Base-by-base conservation (phyloP, 2,888 invertebrate genomes). In the Tetropium fuscum region DNA sequence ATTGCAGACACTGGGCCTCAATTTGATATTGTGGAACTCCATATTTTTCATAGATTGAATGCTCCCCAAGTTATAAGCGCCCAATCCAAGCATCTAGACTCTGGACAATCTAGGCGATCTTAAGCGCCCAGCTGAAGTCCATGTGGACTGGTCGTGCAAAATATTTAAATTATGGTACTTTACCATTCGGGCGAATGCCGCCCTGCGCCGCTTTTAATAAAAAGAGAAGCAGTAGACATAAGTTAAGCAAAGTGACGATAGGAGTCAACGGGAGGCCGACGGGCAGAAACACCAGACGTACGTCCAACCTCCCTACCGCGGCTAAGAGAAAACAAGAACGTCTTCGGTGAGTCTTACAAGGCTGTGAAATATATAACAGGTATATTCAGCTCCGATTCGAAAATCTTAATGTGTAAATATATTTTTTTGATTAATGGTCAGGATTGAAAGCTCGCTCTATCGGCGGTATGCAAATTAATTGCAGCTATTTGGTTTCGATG, bases 231-330 rank as follows among this genome's bases (percentile, higher is more conserved):
- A 44, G 63, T 57, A 54, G 58, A 63, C 57, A 67, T 65, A 69
- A 67, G 48, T 65, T 66, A 57, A 58, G 63, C 34, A 51, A 63
- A 69, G 67, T 69, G 69, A 67, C 64, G 69, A 64, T 59, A 59
- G 57, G 40, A 59, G 61, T 62, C 60, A 60, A 56, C 60, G 57
- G 60, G 64, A 61, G 61, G 61, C 38, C 51, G 34, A 18, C 15
- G 34, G 25, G 49, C 8, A 34, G 53, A 44, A 20, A 61, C 59
- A 13, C 43, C 16, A 36, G 61, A 58, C 58, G 32, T 64, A 58
- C 60, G 58, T 58, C 25, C 30, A 47, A 43, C 51, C 34, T 18
- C 48, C 43, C 22, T 8, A 8, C 38, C 5, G 27, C 36, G 43
- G 11, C 27, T 43, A 30, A 49, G 25, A 49, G 34, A 49, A 49